Evolutionary conservation across 2,888 invertebrate genomes (phyloP).

Genomic region (Chymomyza amoena): DNA sequence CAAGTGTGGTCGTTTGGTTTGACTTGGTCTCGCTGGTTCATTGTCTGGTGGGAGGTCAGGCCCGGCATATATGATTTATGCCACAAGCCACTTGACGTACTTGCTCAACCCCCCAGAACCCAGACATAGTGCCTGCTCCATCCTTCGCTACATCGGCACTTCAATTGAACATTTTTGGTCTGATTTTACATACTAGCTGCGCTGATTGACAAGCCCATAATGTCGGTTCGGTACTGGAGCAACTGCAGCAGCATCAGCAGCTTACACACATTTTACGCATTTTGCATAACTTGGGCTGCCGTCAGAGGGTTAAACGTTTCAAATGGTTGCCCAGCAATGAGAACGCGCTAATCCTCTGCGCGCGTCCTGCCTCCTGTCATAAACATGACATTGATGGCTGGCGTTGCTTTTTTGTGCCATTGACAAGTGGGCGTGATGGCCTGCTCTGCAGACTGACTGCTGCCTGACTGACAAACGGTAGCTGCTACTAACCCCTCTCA

Average conservation of each 20-base stretch:
- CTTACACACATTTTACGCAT: conserved; percentile 23
- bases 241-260: conserved; percentile 14
- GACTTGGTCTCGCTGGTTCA: conserved; percentile 7
- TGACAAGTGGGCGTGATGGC: conserved; percentile 67
- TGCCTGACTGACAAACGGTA: conserved; percentile 7
- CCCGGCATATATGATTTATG: conserved; percentile 41
- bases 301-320: conserved; percentile 44
- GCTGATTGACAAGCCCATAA: conserved; percentile 60
- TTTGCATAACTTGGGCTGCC: conserved; percentile 47
- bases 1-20: conserved; percentile 54
- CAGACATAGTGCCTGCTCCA: neutral
- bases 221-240: conserved; percentile 28
- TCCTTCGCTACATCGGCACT: neutral
- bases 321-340: conserved; percentile 33
- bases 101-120: conserved; percentile 8
- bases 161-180: conserved; percentile 56
- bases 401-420: conserved; percentile 30
- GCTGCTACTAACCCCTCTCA: neutral
- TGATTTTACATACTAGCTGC: conserved; percentile 44
- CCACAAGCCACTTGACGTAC: conserved; percentile 43
- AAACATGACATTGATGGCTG: conserved; percentile 66
- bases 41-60: conserved; percentile 54
- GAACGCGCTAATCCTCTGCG: conserved; percentile 65
- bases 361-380: conserved; percentile 52
- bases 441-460: conserved; percentile 19